Evolutionary conservation across 2,888 invertebrate species (phyloP), one percentile per base, ranked within the genome.

Genomic region (Vanessa cardui): DNA sequence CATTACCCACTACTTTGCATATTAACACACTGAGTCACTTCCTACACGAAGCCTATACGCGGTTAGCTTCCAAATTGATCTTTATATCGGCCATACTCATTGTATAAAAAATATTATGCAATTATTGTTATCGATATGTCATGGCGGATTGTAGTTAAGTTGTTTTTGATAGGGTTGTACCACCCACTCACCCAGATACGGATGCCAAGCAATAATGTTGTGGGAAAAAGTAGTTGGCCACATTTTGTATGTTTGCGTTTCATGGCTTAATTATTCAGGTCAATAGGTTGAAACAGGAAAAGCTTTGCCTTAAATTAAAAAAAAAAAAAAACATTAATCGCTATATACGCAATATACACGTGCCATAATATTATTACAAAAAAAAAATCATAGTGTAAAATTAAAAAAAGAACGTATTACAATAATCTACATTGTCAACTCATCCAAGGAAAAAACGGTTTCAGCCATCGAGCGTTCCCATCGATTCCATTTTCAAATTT

Each of bases 21-120:
- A 78, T 75, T 74, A 77, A 77, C 74, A 62, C 66, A 75, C 77
- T 74, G 77, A 77, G 73, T 64, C 68, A 75, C 78, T 79, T 79
- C 77, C 77, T 75, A 73, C 71, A 67, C 70, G 66, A 54, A 64
- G 64, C 66, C 68, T 62, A 64, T 59, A 71, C 72, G 67, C 69
- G 54, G 58, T 44, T 52, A 49, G 73, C 72, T 54, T 74, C 69
- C 74, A 73, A 74, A 75, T 73, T 31, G 70, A 64, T 62, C 64
- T 72, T 66, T 39, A 69, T 70, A 71, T 73, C 67, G 70, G 72
- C 62, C 50, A 52, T 47, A 45, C 0, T 61, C 59, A 64, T 64
- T 59, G 58, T 64, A 26, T 52, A 56, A 20, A 46, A 65, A 52
- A 52, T 60, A 60, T 65, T 33, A 50, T 50, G 21, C 31, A 54